Conservation (phyloP, 2,113 vertebrate genomes). For the Tragelaphus imberbis region DNA sequence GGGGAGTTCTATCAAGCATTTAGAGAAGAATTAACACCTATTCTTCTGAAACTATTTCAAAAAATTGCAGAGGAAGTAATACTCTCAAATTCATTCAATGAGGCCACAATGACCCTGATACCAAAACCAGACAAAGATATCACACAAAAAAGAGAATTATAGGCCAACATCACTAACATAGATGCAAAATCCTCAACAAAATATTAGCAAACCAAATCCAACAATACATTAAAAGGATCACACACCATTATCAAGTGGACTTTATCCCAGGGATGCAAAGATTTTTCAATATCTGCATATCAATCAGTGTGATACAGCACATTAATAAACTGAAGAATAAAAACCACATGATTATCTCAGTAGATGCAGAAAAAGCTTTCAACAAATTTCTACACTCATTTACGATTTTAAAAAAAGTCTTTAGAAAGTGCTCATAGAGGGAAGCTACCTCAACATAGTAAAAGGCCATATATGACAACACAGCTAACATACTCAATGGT, state of each 20-base stretch:
- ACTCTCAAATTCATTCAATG: not conserved
- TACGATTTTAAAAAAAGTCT: not conserved
- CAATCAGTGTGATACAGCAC: not conserved
- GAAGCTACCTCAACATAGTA: no score
- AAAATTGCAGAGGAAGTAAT: not conserved
- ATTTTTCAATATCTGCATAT: not conserved
- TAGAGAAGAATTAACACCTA: not conserved
- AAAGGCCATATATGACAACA: no score
- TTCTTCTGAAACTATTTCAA: not conserved
- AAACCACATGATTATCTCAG: not conserved
- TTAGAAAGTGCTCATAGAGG: no score
- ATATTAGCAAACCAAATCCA: not conserved
- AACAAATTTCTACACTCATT: not conserved
- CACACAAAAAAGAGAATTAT: not conserved
- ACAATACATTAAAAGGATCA: not conserved
- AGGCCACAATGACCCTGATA: not conserved
- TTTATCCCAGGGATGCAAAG: not conserved
- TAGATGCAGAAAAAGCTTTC: not conserved
- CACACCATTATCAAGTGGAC: not conserved
- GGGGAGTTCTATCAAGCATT: not conserved
- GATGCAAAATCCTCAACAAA: not conserved
- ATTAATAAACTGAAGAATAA: not conserved
- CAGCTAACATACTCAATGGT: not conserved
- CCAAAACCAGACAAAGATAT: not conserved
- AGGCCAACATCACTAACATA: not conserved